Conservation (phyloP, 1,140 invertebrate species). For the Asobara japonica region DNA sequence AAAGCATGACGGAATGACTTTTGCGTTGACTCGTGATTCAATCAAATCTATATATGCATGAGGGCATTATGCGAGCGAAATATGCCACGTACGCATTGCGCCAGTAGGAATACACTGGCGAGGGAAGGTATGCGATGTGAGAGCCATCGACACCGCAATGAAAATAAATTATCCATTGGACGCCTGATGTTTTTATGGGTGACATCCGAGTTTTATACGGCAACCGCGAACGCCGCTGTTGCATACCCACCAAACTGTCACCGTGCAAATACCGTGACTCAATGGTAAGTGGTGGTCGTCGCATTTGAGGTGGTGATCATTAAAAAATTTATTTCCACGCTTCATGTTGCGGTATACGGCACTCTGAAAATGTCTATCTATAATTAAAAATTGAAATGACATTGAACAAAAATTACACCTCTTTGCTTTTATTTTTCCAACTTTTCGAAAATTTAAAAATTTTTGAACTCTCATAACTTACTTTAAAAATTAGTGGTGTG, state of each 20-base stretch:
- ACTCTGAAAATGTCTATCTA: too few relatives aligned
- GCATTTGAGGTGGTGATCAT: background rate
- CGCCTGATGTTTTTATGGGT: slow-evolving; percentile 18
- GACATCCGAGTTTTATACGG: slow-evolving; percentile 1
- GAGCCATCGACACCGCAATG: slow-evolving; percentile 19
- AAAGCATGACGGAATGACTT: background rate
- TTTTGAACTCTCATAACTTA: too few relatives aligned
- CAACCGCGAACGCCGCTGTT: background rate
- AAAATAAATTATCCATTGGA: slow-evolving; percentile 27
- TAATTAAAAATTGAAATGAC: too few relatives aligned
- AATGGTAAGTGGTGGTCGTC: background rate
- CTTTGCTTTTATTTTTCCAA: too few relatives aligned
- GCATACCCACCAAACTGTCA: background rate
- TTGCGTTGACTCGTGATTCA: background rate
- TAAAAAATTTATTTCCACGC: background rate
- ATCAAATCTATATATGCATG: background rate
- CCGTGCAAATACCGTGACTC: background rate
- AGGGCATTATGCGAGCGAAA: background rate
- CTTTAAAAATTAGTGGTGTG: too few relatives aligned
- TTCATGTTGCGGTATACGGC: too few relatives aligned
- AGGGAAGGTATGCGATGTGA: slow-evolving; percentile 22
- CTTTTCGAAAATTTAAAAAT: too few relatives aligned
- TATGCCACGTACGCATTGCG: slow-evolving; percentile 21
- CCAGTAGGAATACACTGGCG: background rate
- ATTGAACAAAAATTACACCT: too few relatives aligned